Conservation (phyloP, 2,888 invertebrate genomes). For the Salticus scenicus region DNA sequence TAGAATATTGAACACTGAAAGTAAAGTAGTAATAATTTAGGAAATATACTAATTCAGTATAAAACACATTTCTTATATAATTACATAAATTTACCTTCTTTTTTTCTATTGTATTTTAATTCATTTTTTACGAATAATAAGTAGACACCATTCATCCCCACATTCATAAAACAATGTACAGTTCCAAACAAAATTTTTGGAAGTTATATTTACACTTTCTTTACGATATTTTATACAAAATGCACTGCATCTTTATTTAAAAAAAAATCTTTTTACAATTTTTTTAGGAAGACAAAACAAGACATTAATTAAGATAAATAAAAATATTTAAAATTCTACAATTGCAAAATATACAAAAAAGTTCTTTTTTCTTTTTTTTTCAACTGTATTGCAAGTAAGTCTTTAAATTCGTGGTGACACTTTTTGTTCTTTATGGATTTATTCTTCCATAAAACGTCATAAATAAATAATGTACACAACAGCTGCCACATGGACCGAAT, state of each 20-base stretch:
- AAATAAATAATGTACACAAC: not conserved
- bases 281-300: not conserved
- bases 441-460: not conserved
- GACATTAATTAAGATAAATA: not conserved
- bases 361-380: not conserved
- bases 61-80: not conserved
- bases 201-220: not conserved
- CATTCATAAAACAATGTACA: not conserved
- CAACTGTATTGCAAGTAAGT: not conserved
- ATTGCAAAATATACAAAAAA: not conserved
- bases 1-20: conserved; percentile 2
- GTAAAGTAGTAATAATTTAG: not conserved
- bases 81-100: not conserved
- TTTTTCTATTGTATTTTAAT: not conserved
- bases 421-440: not conserved
- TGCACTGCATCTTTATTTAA: not conserved
- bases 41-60: not conserved
- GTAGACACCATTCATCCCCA: not conserved
- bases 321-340: not conserved
- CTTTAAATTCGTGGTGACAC: not conserved
- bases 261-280: conserved; percentile 5
- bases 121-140: not conserved
- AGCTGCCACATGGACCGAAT: conserved; percentile 8
- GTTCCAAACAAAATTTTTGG: conserved; percentile 2
- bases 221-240: not conserved